Percentiles rank a stretch among this genome's conserved stretches.
These are phyloP conservation scores for Cephus sareptanus DNA, from an alignment of 2,888 invertebrate species.

Conservation along the genomic window DNA sequence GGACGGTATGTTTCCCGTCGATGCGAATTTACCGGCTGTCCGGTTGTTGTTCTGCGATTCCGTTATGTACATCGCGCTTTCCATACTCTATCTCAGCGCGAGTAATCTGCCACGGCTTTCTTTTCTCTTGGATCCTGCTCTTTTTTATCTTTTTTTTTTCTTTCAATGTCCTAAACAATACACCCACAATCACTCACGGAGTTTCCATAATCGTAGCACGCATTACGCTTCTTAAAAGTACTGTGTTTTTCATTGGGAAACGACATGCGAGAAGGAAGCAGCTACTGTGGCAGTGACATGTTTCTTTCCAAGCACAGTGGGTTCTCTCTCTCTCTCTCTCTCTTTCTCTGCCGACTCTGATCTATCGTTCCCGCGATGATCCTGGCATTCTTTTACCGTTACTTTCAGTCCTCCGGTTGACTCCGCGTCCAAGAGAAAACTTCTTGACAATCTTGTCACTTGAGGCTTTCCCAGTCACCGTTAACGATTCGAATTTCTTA, in stretches of 20 bases:
- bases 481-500: too few relatives aligned
- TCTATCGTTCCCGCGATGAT: not conserved
- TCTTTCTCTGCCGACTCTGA: not conserved
- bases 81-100: constrained; percentile 39
- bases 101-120: not conserved
- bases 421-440: not conserved
- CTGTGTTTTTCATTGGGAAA: not conserved
- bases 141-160: too few relatives aligned
- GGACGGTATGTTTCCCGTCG: constrained; percentile 60
- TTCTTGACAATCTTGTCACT: not conserved
- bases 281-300: not conserved
- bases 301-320: not conserved
- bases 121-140: not conserved
- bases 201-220: not conserved
- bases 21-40: constrained; percentile 51
- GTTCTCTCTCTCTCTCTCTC: not conserved
- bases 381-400: not conserved
- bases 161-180: not conserved
- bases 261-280: not conserved
- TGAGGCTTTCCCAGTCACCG: not conserved
- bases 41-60: constrained; percentile 47
- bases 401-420: not conserved
- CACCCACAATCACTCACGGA: not conserved
- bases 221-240: not conserved
- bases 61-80: constrained; percentile 56